phyloP scores from a whole-genome alignment of 2,797 vertebrate species.

The Danio aesculapii region DNA sequence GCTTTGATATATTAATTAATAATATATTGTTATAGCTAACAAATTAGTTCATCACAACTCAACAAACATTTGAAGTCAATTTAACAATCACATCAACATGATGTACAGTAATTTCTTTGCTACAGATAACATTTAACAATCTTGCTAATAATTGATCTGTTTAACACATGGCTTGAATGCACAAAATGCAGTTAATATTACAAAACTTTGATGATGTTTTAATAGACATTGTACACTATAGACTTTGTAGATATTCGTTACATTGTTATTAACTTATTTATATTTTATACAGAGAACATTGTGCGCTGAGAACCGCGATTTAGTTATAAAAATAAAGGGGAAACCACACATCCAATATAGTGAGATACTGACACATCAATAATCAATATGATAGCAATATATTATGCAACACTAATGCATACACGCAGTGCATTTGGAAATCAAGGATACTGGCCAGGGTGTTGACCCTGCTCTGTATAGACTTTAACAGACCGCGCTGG shows the following conservation, averaged over 20 bases:
- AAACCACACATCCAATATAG: not conserved
- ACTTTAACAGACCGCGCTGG: conserved; percentile 93
- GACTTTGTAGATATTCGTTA: too few species aligned
- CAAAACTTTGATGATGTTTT: too few species aligned
- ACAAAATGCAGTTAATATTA: too few species aligned
- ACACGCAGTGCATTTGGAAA: not conserved
- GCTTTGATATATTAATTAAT: too few species aligned
- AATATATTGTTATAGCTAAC: too few species aligned
- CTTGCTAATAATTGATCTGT: not conserved
- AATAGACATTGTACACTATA: too few species aligned
- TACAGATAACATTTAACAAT: not conserved
- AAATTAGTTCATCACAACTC: too few species aligned
- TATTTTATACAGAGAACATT: too few species aligned
- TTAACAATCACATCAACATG: too few species aligned
- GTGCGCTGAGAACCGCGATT: not conserved
- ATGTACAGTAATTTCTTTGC: too few species aligned
- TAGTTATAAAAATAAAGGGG: not conserved
- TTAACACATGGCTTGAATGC: not conserved
- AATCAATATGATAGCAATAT: not conserved
- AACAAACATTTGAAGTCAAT: too few species aligned
- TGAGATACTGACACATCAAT: not conserved
- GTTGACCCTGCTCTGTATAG: conserved; percentile 98
- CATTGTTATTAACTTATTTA: too few species aligned
- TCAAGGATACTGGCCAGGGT: conserved; percentile 99
- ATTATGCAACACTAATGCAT: conserved; percentile 6